Conservation (phyloP, 1,140 invertebrate species). For the Bombus breviceps region DNA sequence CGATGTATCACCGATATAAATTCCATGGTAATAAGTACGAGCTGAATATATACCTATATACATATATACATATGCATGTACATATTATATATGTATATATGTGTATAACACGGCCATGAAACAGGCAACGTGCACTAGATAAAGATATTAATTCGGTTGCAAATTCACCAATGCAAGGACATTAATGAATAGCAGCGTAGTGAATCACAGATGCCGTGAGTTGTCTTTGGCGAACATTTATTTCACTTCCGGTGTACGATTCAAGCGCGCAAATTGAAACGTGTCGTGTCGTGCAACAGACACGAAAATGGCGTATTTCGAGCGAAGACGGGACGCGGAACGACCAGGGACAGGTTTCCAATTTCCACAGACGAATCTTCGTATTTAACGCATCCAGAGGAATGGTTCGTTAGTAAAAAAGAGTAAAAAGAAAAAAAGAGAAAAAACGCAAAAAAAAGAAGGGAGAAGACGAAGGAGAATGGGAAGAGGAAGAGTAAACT, state of each 20-base stretch:
- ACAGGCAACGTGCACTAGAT: background rate
- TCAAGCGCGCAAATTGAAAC: background rate
- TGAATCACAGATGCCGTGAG: background rate
- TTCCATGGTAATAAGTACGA: background rate
- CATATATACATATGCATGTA: background rate
- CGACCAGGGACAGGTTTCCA: constrained; percentile 18
- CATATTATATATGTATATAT: background rate
- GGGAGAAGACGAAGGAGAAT: background rate
- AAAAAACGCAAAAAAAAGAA: background rate
- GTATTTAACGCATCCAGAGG: constrained; percentile 51
- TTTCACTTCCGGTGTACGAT: background rate
- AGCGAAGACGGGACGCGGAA: background rate
- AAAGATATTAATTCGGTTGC: background rate
- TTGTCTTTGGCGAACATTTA: background rate
- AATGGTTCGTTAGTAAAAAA: constrained; percentile 36
- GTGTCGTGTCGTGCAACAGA: background rate
- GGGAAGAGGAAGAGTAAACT: constrained; percentile 1
- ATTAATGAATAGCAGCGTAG: background rate
- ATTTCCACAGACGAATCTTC: constrained; percentile 43
- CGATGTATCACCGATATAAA: background rate
- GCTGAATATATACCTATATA: background rate
- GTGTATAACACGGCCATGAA: background rate
- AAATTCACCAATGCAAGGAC: background rate
- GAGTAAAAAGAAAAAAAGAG: background rate
- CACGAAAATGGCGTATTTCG: background rate